Conservation (phyloP, 2,797 vertebrate species). For the Tapera naevia region DNA sequence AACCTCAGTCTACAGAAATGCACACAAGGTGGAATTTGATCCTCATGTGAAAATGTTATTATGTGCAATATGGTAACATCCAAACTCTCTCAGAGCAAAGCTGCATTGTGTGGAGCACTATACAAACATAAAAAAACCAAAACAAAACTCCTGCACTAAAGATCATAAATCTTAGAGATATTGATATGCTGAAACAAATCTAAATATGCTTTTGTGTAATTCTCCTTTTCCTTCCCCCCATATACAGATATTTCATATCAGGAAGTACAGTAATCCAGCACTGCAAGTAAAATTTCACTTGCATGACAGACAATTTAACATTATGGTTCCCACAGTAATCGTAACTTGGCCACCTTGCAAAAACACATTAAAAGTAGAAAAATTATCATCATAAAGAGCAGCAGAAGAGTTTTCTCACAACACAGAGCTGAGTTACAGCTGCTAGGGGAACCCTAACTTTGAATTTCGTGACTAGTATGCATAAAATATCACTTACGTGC, state of each 20-base stretch:
- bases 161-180: not conserved
- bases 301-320: conserved; percentile 45
- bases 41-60: conserved; percentile 22
- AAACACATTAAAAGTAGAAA: conserved; percentile 48
- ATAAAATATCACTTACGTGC: not conserved
- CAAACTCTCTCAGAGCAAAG: not conserved
- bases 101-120: not conserved
- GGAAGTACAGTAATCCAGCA: conserved; percentile 39
- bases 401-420: conserved; percentile 29
- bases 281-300: conserved; percentile 39
- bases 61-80: not conserved
- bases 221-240: not conserved
- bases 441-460: conserved; percentile 57
- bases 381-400: conserved; percentile 55
- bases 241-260: not conserved
- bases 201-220: not conserved
- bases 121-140: not conserved
- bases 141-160: not conserved
- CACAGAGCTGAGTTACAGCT: conserved; percentile 20
- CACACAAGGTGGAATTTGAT: not conserved
- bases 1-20: not conserved
- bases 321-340: conserved; percentile 66
- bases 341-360: conserved; percentile 63
- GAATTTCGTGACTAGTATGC: conserved; percentile 23
- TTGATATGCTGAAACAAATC: not conserved